Percentiles rank a stretch among this genome's conserved stretches.
Evolutionary conservation across 1,140 invertebrate genomes (phyloP).

Genomic region (Batillaria attramentaria): DNA sequence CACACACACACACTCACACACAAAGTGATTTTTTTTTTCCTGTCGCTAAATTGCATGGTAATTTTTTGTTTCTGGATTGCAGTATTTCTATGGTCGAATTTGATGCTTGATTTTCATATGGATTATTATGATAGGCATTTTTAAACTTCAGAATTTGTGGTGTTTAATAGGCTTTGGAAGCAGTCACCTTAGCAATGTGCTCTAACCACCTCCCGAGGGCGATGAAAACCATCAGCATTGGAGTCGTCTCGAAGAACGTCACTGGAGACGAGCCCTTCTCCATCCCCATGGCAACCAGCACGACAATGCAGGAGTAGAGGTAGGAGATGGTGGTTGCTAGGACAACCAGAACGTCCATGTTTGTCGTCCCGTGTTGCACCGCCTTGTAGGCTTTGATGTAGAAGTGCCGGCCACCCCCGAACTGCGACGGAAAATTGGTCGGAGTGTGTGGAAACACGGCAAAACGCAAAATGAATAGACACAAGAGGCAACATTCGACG

Average conservation of each 20-base stretch:
- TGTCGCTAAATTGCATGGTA: too few species aligned
- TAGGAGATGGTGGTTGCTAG: slow-evolving; percentile 98
- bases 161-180: too few species aligned
- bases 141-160: too few species aligned
- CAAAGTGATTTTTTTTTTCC: too few species aligned
- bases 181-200: slow-evolving; percentile 95
- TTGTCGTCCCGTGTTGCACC: slow-evolving; percentile 90
- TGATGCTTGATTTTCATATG: too few species aligned
- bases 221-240: slow-evolving; percentile 98
- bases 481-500: too few species aligned
- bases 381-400: slow-evolving; percentile 94
- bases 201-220: slow-evolving; percentile 98
- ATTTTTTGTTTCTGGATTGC: too few species aligned
- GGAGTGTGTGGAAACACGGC: too few species aligned
- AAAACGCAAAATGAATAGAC: too few species aligned
- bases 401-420: slow-evolving; percentile 97
- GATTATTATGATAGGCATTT: too few species aligned
- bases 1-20: too few species aligned
- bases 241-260: slow-evolving; percentile 99
- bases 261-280: slow-evolving; percentile 71
- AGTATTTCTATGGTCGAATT: too few species aligned
- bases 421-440: slow-evolving; percentile 77
- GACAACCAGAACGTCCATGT: slow-evolving; percentile 99
- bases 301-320: slow-evolving; percentile 89
- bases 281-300: slow-evolving; percentile 86